Evolutionary conservation across 1,140 invertebrate species (phyloP).

Genomic region (Helicorthomorpha holstii): DNA sequence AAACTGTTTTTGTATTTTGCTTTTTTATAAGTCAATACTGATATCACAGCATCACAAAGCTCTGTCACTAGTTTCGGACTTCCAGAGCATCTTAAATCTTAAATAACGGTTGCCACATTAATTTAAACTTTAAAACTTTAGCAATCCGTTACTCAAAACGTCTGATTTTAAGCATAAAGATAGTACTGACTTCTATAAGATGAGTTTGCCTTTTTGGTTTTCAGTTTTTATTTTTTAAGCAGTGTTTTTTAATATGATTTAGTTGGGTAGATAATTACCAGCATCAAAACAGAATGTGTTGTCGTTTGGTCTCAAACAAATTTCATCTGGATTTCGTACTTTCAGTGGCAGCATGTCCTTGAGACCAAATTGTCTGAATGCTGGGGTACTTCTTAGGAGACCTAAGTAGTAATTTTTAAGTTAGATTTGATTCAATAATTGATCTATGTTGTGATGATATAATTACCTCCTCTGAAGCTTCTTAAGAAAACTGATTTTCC

Average conservation of each 20-base stretch:
- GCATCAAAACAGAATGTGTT: conserved; percentile 78
- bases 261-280: conserved; percentile 19
- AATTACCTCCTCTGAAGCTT: conserved; percentile 7
- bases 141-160: too few relatives aligned
- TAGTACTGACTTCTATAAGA: too few relatives aligned
- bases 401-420: neutral
- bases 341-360: conserved; percentile 77
- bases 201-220: too few relatives aligned
- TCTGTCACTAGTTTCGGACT: too few relatives aligned
- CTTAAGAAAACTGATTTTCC: conserved; percentile 2
- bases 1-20: too few relatives aligned
- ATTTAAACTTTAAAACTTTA: too few relatives aligned
- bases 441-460: neutral
- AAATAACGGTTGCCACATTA: too few relatives aligned
- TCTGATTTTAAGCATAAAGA: too few relatives aligned
- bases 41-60: too few relatives aligned
- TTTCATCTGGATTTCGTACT: conserved; percentile 73
- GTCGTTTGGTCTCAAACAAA: conserved; percentile 53
- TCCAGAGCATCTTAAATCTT: too few relatives aligned
- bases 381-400: conserved; percentile 29
- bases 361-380: conserved; percentile 66
- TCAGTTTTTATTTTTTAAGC: too few relatives aligned
- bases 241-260: neutral
- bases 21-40: too few relatives aligned
- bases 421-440: neutral